A percentile compares a stretch with the other conserved stretches of the same genome.
Conservation (phyloP, 2,113 vertebrate genomes). For the Lynx canadensis region DNA sequence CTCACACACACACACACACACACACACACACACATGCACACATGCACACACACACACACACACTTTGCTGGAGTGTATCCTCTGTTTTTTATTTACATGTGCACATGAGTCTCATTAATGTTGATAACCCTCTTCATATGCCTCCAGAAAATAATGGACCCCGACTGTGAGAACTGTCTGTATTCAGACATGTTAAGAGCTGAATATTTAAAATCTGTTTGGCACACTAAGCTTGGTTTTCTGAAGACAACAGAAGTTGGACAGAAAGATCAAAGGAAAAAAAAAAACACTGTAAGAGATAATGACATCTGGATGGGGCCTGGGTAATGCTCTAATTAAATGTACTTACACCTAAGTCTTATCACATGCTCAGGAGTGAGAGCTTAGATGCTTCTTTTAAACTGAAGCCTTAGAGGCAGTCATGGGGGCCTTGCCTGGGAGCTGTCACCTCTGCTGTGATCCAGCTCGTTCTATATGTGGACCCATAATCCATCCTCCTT, state of each 20-base stretch:
- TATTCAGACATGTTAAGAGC: slow-evolving; percentile 32
- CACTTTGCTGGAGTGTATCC: not conserved
- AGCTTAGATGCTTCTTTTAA: not conserved
- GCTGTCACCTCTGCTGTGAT: not conserved
- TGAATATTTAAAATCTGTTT: slow-evolving; percentile 44
- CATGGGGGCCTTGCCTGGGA: fast-evolving
- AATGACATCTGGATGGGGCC: slow-evolving; percentile 19
- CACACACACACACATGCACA: no score
- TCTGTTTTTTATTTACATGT: slow-evolving; percentile 25
- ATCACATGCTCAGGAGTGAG: not conserved
- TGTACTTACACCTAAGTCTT: slow-evolving; percentile 39
- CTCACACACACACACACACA: not conserved
- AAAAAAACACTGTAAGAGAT: not conserved
- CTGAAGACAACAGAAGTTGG: slow-evolving; percentile 59
- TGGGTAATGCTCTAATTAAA: slow-evolving; percentile 56
- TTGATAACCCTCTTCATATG: slow-evolving; percentile 26
- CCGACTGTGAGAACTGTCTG: not conserved
- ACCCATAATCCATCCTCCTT: slow-evolving; percentile 44
- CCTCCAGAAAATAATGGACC: slow-evolving; percentile 55
- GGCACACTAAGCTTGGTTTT: not conserved
- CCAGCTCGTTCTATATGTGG: not conserved
- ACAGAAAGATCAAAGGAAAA: slow-evolving; percentile 61
- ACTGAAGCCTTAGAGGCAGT: fast-evolving
- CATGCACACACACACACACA: not conserved
- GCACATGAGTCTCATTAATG: slow-evolving; percentile 18